Conservation (phyloP, 2,888 invertebrate genomes). For the Kryphioiulus occultus region DNA sequence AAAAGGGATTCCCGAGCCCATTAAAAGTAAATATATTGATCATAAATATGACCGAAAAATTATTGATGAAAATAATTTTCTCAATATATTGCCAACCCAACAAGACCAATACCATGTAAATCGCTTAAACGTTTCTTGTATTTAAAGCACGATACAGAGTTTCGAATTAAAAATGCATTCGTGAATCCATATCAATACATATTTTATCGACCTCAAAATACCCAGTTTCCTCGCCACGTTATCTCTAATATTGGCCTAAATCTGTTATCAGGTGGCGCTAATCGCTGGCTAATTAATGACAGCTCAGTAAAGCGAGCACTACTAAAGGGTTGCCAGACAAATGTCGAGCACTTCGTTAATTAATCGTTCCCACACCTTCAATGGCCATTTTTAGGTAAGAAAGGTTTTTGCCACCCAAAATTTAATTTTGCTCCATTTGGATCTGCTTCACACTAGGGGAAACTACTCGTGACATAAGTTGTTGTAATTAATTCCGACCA, state of each 20-base stretch:
- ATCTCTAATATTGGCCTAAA: background rate
- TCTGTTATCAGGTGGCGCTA: slow-evolving; percentile 8
- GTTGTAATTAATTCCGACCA: background rate
- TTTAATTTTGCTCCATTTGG: background rate
- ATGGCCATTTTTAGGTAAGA: background rate
- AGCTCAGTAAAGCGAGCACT: background rate
- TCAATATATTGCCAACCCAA: no score
- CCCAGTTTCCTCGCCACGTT: background rate
- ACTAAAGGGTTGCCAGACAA: slow-evolving; percentile 23
- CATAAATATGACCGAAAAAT: no score
- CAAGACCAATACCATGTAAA: no score
- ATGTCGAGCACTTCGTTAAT: background rate
- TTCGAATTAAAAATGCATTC: background rate
- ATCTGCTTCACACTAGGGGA: background rate
- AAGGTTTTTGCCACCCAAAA: background rate
- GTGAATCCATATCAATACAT: background rate
- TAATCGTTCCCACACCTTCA: background rate
- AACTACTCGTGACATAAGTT: background rate
- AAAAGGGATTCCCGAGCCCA: no score
- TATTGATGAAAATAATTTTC: no score
- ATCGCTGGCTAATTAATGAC: background rate
- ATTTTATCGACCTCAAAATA: background rate
- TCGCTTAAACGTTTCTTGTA: no score
- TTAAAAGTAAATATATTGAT: no score
- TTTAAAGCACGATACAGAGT: no score